These are phyloP conservation scores for Rutpela maculata DNA, from an alignment of 2,888 invertebrate species.

Conservation along the genomic window DNA sequence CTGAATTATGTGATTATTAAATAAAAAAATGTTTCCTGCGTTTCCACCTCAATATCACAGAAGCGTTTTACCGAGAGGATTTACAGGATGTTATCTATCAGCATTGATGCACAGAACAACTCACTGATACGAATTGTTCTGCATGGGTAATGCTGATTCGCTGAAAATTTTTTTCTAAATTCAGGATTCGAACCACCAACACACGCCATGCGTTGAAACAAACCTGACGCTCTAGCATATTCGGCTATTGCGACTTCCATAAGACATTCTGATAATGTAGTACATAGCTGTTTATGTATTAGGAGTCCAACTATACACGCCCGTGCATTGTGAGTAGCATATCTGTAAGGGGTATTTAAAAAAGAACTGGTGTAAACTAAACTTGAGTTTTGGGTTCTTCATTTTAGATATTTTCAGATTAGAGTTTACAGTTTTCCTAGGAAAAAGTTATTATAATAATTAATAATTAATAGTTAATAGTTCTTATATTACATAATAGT, in stretches of 20 bases:
- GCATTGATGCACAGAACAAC: slow-evolving; percentile 60
- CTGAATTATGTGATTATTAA: too few relatives aligned
- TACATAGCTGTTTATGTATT: too few relatives aligned
- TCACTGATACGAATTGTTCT: slow-evolving; percentile 46
- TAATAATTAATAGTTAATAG: too few relatives aligned
- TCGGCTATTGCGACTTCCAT: neutral
- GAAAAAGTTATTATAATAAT: too few relatives aligned
- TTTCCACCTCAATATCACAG: slow-evolving; percentile 61
- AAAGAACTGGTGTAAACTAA: neutral
- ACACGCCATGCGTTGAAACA: neutral
- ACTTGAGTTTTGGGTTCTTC: too few relatives aligned
- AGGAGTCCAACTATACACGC: neutral
- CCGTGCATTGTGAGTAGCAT: neutral
- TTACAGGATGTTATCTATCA: slow-evolving; percentile 61
- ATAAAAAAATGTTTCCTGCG: slow-evolving; percentile 62
- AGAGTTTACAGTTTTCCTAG: too few relatives aligned
- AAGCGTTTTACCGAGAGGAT: slow-evolving; percentile 60
- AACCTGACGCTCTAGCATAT: neutral
- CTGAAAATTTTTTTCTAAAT: slow-evolving; percentile 33
- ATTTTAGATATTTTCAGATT: too few relatives aligned
- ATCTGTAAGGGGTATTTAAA: neutral
- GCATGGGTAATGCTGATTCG: slow-evolving; percentile 58
- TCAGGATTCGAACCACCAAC: slow-evolving; percentile 53
- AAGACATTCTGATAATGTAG: too few relatives aligned
- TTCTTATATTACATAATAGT: too few relatives aligned